Evolutionary conservation across 1,140 invertebrate genomes (phyloP), one percentile per base, ranked within the genome.

Genomic region (Caenorhabditis brenneri): DNA sequence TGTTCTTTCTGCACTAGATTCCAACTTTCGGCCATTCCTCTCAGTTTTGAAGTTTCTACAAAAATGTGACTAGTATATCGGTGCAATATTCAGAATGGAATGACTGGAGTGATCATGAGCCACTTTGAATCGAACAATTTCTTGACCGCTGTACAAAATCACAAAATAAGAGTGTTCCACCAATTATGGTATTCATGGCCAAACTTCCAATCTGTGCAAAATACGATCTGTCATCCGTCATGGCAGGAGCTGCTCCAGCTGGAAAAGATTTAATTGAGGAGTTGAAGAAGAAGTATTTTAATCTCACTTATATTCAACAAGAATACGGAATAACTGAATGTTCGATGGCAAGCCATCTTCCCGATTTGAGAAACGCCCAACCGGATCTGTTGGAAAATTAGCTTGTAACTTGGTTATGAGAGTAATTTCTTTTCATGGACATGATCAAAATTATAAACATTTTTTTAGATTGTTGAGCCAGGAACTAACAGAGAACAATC

Each of bases 191-290:
- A 22, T 94, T 95, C 88, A 91, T 95, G 86, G 93, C 92, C 2
- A 93, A 93, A 58, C 92, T 93, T 87, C 93, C 93, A 0, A 92
- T 92, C 31, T 92, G 95, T 15, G 93, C 92, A 0, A 89, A 91
- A 2, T 92, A 92, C 60, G 93, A 94, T 85, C 87, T 95, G 2
- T 89, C 92, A 10, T 89, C 90, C 22, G 84, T 94, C 2, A 90
- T 94, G 51, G 93, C 92, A 78, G 95, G 94, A 4, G 95, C 94
- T 0, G 94, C 95, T 5, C 93, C 95, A 0, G 90, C 95, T 24
- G 93, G 94, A 0, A 86, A 80, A 27, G 85, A 86, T 39, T 65
- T 86, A 22, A 87, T 86, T 78, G 85, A 86, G 29, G 85, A 86
- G 46, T 49, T 85, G 49, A 46, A 60, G 31, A 85, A 48, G 31